Evolutionary conservation across 2,113 vertebrate species (phyloP).

Genomic region (Neogale vison): DNA sequence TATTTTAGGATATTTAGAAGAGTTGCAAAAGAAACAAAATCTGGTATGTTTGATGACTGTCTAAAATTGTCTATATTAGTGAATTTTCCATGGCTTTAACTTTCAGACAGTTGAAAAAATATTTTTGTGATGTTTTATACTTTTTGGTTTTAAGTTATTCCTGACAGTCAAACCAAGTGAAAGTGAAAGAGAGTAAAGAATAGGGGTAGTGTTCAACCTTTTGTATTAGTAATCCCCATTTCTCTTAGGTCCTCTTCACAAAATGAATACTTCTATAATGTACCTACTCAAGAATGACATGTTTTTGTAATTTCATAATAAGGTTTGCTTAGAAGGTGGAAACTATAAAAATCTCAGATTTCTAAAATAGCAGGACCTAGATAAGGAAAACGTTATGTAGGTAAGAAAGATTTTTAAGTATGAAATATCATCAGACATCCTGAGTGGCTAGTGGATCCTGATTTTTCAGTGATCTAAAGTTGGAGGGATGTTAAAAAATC

Average conservation of each 20-base stretch:
- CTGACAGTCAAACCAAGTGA: background rate
- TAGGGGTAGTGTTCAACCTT: background rate
- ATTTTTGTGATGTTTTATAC: conserved; percentile 2
- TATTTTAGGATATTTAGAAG: conserved; percentile 97
- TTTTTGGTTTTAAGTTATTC: conserved; percentile 25
- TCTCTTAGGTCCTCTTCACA: background rate
- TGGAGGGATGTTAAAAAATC: background rate
- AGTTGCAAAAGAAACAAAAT: conserved; percentile 98
- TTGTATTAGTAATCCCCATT: background rate
- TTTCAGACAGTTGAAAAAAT: conserved; percentile 19
- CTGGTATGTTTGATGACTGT: conserved; percentile 85
- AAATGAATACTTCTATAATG: background rate
- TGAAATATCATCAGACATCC: background rate
- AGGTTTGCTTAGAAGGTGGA: background rate
- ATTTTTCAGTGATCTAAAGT: background rate
- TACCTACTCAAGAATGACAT: background rate
- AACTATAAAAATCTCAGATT: background rate
- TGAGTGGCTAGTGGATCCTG: background rate
- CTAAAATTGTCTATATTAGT: background rate
- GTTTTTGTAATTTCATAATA: conserved; percentile 29
- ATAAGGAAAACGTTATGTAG: background rate
- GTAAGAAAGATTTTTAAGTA: background rate
- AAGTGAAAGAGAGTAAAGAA: background rate
- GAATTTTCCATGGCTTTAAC: conserved; percentile 21
- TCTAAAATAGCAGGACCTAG: background rate